These are phyloP conservation scores for Synanthedon formicaeformis DNA, from an alignment of 2,888 invertebrate genomes.

Conservation along the genomic window DNA sequence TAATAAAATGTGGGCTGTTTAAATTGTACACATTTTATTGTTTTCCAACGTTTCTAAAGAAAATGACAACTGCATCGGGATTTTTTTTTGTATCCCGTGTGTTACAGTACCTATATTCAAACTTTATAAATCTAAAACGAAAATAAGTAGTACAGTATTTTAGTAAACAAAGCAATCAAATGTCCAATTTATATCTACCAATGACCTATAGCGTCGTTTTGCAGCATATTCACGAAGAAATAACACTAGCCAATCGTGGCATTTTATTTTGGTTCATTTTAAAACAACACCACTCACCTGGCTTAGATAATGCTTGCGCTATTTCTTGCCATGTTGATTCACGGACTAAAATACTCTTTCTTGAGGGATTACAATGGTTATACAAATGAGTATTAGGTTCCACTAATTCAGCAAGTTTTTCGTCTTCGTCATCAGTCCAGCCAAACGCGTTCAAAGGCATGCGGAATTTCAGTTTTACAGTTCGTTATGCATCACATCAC, in stretches of 20 bases:
- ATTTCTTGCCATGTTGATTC: constrained; percentile 58
- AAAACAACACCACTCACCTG: constrained; percentile 29
- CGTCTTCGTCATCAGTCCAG: constrained; percentile 53
- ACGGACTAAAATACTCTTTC: constrained; percentile 51
- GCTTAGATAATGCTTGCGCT: constrained; percentile 43
- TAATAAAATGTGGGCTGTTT: too few relatives aligned
- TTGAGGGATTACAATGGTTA: constrained; percentile 44
- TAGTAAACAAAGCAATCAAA: too few relatives aligned
- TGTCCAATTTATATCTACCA: too few relatives aligned
- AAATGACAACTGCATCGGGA: too few relatives aligned
- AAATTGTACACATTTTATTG: too few relatives aligned
- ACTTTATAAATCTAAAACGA: too few relatives aligned
- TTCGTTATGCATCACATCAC: background rate
- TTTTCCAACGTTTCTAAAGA: too few relatives aligned
- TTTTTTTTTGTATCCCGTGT: too few relatives aligned
- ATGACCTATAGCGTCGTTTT: background rate
- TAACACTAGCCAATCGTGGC: background rate
- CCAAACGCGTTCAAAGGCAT: constrained; percentile 58
- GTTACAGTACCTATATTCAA: too few relatives aligned
- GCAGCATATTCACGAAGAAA: background rate
- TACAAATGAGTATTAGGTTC: constrained; percentile 51
- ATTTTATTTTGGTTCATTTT: background rate
- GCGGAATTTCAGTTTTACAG: background rate
- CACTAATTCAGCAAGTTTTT: constrained; percentile 48
- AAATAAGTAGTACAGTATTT: too few relatives aligned